A percentile compares a stretch with the other conserved stretches of the same genome.
Conservation (phyloP, 2,113 vertebrate genomes). For the Tretioscincus oriximinensis region DNA sequence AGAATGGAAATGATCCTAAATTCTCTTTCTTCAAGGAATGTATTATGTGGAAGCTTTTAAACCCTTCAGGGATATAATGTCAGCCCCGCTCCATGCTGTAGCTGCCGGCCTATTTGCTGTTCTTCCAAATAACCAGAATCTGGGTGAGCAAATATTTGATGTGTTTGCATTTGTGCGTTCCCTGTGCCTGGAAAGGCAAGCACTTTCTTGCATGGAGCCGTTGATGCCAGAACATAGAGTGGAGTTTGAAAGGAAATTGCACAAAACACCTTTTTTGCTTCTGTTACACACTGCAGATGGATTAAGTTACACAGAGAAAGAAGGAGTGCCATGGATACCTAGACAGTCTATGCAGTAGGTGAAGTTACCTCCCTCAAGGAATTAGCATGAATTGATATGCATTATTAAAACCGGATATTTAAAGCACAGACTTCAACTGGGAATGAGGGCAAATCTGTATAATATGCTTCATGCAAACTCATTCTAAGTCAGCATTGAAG, state of each 20-base stretch:
- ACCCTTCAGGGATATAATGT: constrained; percentile 5
- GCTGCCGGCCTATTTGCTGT: not conserved
- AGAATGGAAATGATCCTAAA: constrained; percentile 14
- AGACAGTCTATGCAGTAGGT: not conserved
- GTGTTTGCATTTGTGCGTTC: not conserved
- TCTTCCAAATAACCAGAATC: constrained; percentile 12
- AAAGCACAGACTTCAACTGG: no score
- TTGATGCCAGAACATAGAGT: not conserved
- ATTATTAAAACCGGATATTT: no score
- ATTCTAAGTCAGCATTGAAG: not conserved
- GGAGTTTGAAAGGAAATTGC: not conserved
- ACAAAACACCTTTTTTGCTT: not conserved
- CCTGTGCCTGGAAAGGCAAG: not conserved
- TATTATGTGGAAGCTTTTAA: constrained; percentile 2
- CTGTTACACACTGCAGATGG: not conserved
- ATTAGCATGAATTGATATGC: not conserved
- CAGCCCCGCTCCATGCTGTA: constrained; percentile 8
- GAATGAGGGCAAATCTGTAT: no score
- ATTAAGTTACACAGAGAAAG: not conserved
- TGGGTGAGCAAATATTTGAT: constrained; percentile 21
- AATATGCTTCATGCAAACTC: no score
- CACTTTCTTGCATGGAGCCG: constrained; percentile 9
- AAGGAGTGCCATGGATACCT: no score
- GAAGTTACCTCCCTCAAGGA: not conserved
- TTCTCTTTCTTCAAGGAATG: constrained; percentile 26